phyloP scores from a whole-genome alignment of 1,140 invertebrate species.

The Ditylenchus dipsaci region DNA sequence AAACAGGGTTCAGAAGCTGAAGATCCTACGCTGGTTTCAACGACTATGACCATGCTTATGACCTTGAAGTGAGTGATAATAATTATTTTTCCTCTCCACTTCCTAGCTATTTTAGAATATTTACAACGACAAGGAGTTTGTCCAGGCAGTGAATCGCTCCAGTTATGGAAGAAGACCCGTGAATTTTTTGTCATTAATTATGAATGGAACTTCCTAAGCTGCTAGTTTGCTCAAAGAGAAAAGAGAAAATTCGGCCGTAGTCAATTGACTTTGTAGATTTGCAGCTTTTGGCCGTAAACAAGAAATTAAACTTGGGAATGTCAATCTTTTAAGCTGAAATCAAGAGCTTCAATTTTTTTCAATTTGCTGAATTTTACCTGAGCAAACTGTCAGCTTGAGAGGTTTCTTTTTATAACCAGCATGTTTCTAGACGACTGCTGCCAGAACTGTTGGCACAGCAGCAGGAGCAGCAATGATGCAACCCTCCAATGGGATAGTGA shows the following conservation, averaged over 20 bases:
- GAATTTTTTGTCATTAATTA: conserved; percentile 7
- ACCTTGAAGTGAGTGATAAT: conserved; percentile 19
- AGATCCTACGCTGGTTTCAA: conserved; percentile 54
- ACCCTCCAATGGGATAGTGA: neutral
- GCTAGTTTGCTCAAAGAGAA: no score
- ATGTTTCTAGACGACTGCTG: neutral
- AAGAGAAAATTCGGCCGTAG: no score
- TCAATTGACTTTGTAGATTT: no score
- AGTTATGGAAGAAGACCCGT: conserved; percentile 54
- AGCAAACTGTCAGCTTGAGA: no score
- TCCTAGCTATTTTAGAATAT: conserved; percentile 44
- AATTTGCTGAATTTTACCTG: no score
- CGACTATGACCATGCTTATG: conserved; percentile 55
- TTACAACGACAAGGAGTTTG: conserved; percentile 47
- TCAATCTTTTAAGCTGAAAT: no score
- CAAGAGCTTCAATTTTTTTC: no score
- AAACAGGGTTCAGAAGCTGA: conserved; percentile 3
- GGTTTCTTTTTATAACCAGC: no score
- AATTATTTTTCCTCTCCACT: neutral
- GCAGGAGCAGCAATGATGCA: neutral
- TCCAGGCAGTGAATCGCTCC: conserved; percentile 46
- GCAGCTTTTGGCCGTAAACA: no score
- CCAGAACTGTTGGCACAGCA: neutral
- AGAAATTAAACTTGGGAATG: no score
- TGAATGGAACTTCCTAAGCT: no score